Evolutionary conservation across 2,113 vertebrate species (phyloP).

Genomic region (Otus sunia): DNA sequence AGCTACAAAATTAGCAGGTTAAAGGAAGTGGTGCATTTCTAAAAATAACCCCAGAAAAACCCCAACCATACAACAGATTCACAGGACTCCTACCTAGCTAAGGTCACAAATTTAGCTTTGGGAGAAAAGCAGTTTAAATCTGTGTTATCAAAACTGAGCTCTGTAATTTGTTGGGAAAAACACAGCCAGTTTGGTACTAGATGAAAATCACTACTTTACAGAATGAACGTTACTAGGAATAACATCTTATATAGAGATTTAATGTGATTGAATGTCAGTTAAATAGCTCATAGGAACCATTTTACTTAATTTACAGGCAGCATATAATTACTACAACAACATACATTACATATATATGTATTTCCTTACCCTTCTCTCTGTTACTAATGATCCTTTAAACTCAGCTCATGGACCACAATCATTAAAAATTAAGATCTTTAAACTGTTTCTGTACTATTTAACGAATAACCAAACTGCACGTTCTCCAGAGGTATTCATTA

Average conservation of each 20-base stretch:
- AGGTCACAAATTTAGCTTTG: not conserved
- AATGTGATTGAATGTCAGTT: not conserved
- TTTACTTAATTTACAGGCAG: not conserved
- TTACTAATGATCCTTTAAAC: not conserved
- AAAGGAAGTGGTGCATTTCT: not conserved
- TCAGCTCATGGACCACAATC: not conserved
- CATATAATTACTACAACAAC: not conserved
- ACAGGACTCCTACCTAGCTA: not conserved
- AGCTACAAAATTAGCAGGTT: not conserved
- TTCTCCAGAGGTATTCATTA: not conserved
- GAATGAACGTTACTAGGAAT: not conserved
- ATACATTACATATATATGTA: not conserved
- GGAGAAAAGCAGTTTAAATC: not conserved
- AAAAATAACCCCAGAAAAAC: not conserved
- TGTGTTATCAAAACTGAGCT: not conserved
- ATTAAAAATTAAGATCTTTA: not conserved
- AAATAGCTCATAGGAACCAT: not conserved
- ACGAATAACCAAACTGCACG: not conserved
- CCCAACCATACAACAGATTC: not conserved
- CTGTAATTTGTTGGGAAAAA: not conserved
- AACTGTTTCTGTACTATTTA: not conserved
- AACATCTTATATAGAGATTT: not conserved
- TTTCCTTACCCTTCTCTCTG: not conserved
- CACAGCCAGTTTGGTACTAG: not conserved
- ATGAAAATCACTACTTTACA: accelerated